Evolutionary conservation across 2,113 vertebrate species (phyloP).

Genomic region (Dicaeum eximium): DNA sequence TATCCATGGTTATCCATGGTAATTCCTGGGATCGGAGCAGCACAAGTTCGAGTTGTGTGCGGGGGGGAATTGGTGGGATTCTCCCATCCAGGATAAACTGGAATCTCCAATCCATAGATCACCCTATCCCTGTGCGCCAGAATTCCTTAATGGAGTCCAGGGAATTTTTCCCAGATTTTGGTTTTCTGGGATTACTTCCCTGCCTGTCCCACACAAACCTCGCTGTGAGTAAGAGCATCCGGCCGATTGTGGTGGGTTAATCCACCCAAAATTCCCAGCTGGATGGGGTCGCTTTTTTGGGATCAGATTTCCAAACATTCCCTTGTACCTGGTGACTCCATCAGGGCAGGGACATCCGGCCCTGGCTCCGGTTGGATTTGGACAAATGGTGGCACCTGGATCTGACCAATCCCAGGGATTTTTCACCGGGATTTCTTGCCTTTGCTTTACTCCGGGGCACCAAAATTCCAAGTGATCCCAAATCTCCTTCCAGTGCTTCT

Average conservation of each 20-base stretch:
- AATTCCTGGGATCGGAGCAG: background rate
- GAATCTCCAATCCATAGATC: background rate
- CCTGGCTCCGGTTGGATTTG: background rate
- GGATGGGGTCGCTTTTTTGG: background rate
- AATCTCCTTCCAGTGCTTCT: background rate
- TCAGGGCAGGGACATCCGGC: background rate
- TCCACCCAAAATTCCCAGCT: background rate
- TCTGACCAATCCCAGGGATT: background rate
- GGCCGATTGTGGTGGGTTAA: accelerated
- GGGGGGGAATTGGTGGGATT: background rate
- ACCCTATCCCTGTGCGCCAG: accelerated
- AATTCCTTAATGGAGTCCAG: accelerated
- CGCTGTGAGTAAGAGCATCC: background rate
- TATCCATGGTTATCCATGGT: too few species aligned
- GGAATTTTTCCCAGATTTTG: background rate
- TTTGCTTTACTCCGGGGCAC: background rate
- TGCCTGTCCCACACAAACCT: background rate
- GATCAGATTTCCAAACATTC: background rate
- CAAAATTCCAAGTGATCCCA: background rate
- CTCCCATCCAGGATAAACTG: background rate
- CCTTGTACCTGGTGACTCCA: background rate
- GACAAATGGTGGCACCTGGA: background rate
- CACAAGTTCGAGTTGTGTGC: too few species aligned
- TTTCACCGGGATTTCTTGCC: background rate
- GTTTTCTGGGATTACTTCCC: background rate